Percentiles rank a stretch among this genome's conserved stretches.
These are phyloP conservation scores for Phallusia fumigata DNA, from an alignment of 23 tunicate genomes.

Conservation along the genomic window DNA sequence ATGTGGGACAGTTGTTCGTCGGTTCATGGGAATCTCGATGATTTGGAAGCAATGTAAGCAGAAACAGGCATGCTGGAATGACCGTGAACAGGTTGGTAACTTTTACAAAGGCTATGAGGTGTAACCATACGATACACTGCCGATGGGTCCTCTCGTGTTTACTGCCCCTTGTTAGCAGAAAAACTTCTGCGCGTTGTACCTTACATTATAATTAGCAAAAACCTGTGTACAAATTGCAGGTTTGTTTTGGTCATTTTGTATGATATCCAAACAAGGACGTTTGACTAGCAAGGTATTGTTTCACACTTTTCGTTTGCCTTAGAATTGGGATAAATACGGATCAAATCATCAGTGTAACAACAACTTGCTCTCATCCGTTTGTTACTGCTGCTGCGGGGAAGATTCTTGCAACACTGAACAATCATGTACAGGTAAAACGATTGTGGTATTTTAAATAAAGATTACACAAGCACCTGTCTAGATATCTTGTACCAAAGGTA, in stretches of 20 bases:
- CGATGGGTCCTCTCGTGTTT: no score
- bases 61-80: not conserved
- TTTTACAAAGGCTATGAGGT: no score
- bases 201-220: no score
- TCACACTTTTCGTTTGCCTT: not conserved
- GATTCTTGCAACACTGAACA: constrained; percentile 2
- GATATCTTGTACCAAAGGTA: no score
- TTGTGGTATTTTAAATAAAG: not conserved
- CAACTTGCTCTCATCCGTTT: not conserved
- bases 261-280: no score
- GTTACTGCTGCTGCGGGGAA: not conserved
- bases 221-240: no score
- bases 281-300: not conserved
- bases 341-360: not conserved
- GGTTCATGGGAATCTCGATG: not conserved
- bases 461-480: no score
- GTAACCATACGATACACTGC: not conserved
- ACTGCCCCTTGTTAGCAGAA: no score
- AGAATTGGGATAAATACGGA: not conserved
- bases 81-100: not conserved
- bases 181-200: no score
- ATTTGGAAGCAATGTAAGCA: not conserved
- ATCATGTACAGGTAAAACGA: not conserved
- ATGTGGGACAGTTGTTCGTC: not conserved
- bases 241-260: no score